Base-by-base conservation (phyloP, 2,888 invertebrate species). In the Dolomedes plantarius region DNA sequence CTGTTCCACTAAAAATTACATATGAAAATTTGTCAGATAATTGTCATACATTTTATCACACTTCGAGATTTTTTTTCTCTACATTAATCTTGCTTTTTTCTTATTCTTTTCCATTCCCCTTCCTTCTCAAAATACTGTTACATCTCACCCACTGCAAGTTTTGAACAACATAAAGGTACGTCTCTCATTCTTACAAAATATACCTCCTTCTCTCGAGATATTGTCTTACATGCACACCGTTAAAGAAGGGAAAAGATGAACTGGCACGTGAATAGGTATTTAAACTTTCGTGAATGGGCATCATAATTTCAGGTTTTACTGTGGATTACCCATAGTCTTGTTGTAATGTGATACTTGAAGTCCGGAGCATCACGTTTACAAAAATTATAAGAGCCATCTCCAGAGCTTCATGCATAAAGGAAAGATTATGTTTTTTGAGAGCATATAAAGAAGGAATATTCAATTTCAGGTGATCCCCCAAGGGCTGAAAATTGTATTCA, bases 401-500 rank as follows among this genome's bases (percentile, higher is more conserved):
- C 62, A 28, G n/a, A n/a, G 2, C 27, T 32, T 27, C 72, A 72
- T 79, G 72, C 79, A 72, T 79, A 79, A 79, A 65, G 39, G 46
- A 64, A 72, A 72, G 72, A 79, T 79, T 79, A 79, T 79, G 79
- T 41, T 64, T 79, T 72, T 72, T 64, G 41, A 46, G 56, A 23
- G 23, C 23, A n/a, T 46, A 46, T 46, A 46, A 46, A 11, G 16
- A 16, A 56, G 23, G 13, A 56, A 23, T 56, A 56, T 56, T 56
- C 56, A 23, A 56, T 23, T 19, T 56, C 5, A 23, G 56, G 23
- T 7, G 56, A 3, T 56, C 23, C 56, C 56, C 41, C 11, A 2
- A 23, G 23, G 56, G 56, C 11, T 6, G 23, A 56, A 23, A 23
- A 56, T 56, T 56, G 56, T 56, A 23, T 56, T 56, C 23, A 56